Conservation (phyloP, 1,140 invertebrate genomes). For the Lepidurus packardi region DNA sequence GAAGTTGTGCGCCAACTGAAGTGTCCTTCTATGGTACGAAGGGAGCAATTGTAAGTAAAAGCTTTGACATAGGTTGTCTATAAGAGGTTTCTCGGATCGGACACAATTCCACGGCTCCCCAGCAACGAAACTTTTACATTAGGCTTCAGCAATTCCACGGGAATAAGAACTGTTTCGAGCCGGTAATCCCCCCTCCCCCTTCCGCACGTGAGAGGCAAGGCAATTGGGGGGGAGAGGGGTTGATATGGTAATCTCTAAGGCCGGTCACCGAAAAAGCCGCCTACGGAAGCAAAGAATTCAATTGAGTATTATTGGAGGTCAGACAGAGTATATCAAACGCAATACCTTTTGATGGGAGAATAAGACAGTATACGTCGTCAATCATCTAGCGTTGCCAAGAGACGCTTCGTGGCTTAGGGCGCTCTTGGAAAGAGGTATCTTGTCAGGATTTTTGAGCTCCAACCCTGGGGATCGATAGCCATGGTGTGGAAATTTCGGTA, state of each 20-base stretch:
- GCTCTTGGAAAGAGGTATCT: not conserved
- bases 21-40: not conserved
- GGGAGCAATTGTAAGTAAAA: not conserved
- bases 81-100: not conserved
- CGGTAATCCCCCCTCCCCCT: not conserved
- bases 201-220: not conserved
- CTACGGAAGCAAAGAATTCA: not conserved
- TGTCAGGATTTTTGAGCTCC: not conserved
- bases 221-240: not conserved
- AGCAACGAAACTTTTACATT: slow-evolving; percentile 11
- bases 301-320: not conserved
- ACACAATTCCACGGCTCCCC: not conserved
- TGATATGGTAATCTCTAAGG: not conserved
- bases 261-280: not conserved
- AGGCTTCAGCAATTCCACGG: not conserved
- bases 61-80: slow-evolving; percentile 6
- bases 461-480: not conserved
- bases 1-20: not conserved
- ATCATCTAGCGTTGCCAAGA: slow-evolving; percentile 13
- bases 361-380: slow-evolving; percentile 11
- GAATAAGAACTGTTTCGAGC: not conserved
- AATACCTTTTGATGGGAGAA: slow-evolving; percentile 12
- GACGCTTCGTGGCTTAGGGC: not conserved
- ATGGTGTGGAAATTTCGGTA: too few relatives aligned
- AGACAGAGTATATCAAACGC: not conserved